A percentile compares a stretch with the other conserved stretches of the same genome.
These are phyloP conservation scores for Pao palembangensis DNA, from an alignment of 2,113 vertebrate genomes.

Conservation along the genomic window DNA sequence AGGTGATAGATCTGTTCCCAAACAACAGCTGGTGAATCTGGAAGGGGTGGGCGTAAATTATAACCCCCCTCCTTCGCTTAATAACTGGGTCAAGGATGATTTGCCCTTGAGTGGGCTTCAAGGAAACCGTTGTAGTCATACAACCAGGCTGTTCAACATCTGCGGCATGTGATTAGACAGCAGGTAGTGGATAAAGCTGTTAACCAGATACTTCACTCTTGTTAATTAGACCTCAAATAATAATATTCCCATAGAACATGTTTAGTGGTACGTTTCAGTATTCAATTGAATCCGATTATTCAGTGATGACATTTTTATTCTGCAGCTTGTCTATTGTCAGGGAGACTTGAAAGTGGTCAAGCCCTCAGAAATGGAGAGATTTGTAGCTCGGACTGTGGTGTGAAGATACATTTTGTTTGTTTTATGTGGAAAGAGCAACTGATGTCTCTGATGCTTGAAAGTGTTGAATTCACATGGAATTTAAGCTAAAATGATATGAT, in stretches of 20 bases:
- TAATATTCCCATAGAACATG: background rate
- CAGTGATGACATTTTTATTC: background rate
- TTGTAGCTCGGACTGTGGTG: background rate
- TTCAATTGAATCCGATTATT: conserved; percentile 5
- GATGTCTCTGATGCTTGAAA: background rate
- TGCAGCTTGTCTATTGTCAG: background rate
- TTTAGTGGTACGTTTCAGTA: background rate
- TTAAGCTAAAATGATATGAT: too few relatives aligned
- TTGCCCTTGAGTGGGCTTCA: conserved; percentile 40
- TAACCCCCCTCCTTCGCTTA: conserved; percentile 17
- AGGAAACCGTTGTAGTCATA: conserved; percentile 37
- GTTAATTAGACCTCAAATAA: conserved; percentile 42
- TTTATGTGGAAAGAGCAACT: background rate
- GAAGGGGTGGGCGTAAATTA: background rate
- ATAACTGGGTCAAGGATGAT: conserved; percentile 65
- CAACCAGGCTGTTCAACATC: conserved; percentile 50
- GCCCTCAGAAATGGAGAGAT: too few relatives aligned
- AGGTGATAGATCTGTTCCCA: conserved; percentile 47
- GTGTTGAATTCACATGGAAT: conserved; percentile 4
- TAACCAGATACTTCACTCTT: conserved; percentile 27
- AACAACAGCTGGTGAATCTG: conserved; percentile 56
- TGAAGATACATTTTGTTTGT: background rate
- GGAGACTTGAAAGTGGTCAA: too few relatives aligned
- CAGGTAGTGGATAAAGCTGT: conserved; percentile 49
- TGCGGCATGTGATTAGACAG: conserved; percentile 48